A percentile compares a stretch with the other conserved stretches of the same genome.
Evolutionary conservation across 2,888 invertebrate species (phyloP).

Genomic region (Epirrhoe tristata): DNA sequence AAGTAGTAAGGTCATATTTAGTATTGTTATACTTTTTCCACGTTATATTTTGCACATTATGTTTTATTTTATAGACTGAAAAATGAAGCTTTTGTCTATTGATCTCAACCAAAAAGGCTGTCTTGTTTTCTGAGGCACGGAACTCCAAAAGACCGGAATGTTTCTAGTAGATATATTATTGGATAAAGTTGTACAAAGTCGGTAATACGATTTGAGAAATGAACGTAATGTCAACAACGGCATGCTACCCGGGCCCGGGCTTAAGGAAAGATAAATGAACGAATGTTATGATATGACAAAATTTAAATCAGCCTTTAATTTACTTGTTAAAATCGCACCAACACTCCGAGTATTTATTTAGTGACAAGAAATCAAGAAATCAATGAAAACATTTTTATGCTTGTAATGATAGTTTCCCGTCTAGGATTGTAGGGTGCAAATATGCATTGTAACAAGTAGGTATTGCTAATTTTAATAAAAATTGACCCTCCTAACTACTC

Average conservation of each 20-base stretch:
- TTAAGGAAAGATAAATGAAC: slow-evolving; percentile 73
- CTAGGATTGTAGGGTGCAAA: no score
- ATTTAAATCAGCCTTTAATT: slow-evolving; percentile 45
- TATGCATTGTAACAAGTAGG: no score
- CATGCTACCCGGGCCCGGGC: slow-evolving; percentile 65
- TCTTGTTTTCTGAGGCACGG: neutral
- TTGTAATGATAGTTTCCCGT: no score
- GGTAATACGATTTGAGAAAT: slow-evolving; percentile 80
- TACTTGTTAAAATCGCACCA: neutral
- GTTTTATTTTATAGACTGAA: neutral
- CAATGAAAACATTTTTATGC: neutral
- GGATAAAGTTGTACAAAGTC: slow-evolving; percentile 66
- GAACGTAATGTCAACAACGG: slow-evolving; percentile 73
- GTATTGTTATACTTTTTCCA: no score
- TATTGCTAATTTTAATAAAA: no score
- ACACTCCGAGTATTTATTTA: neutral
- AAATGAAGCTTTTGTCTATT: neutral
- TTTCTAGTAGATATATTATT: slow-evolving; percentile 65
- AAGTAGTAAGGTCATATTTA: no score
- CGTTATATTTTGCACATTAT: neutral
- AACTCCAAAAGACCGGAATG: slow-evolving; percentile 47
- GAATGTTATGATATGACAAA: slow-evolving; percentile 63
- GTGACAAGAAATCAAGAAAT: neutral
- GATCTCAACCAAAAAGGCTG: neutral
- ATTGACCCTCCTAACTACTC: no score